Evolutionary conservation across 2,797 vertebrate species (phyloP), one percentile per base, ranked within the genome.

Genomic region (Gymnothorax reevesii): DNA sequence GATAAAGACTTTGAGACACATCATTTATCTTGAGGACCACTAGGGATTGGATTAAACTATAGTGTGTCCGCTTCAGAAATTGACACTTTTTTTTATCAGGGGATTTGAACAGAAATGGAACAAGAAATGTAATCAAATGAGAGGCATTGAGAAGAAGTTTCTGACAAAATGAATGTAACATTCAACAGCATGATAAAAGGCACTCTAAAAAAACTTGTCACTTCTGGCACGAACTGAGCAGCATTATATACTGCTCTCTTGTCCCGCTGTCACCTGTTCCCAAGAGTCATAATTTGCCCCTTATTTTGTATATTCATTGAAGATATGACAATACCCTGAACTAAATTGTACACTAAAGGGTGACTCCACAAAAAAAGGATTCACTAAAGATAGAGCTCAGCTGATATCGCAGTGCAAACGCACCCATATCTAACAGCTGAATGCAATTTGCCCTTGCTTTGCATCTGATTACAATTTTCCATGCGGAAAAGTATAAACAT

Each of bases 21-120:
- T 88, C 86, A 85, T 90, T 90, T 89, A 89, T 92, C 90, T 89
- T 86, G 0, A 22, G 52, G 69, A 83, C 86, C 55, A 79, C 87
- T 27, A 73, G 88, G 89, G 86, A 90, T 66, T 84, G 64, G 85
- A 69, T 86, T 87, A 80, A 87, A 89, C 88, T 84, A 85, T 86
- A 87, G 62, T 84, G 83, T 85, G 85, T 64, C 62, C 59, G 42
- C 71, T 62, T 52, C 88, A 83, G 88, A 89, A 90, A 86, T 71
- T 12, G 86, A 86, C 88, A 87, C 64, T 85, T 88, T 85, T 88
- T 52, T 85, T 60, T 54, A 82, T 33, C 77, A 27, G 59, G 25
- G 52, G 2, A 25, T 82, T 86, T 73, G 27, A 86, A 20, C 86
- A 73, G 82, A 57, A 73, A 59, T 52, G 64, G 55, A 83, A 59